phyloP scores from a whole-genome alignment of 2,797 vertebrate species.

The Hozukius guyotensis region DNA sequence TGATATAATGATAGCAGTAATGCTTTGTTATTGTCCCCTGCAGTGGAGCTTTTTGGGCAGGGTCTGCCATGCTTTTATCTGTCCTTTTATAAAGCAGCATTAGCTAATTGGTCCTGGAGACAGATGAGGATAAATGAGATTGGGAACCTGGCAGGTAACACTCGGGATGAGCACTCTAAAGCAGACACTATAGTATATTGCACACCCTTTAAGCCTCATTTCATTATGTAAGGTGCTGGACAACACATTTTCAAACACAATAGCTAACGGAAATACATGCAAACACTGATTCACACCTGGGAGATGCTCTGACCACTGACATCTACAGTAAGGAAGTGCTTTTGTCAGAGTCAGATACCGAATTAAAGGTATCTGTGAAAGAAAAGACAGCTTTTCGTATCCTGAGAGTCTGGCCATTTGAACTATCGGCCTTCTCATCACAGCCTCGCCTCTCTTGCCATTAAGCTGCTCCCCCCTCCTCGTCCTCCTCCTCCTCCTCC shows the following conservation, averaged over 20 bases:
- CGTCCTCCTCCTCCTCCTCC: neutral
- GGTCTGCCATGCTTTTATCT: constrained; percentile 16
- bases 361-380: constrained; percentile 4
- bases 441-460: constrained; percentile 34
- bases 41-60: constrained; percentile 9
- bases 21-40: constrained; percentile 13
- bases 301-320: constrained; percentile 14
- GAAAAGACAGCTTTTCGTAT: neutral
- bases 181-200: neutral
- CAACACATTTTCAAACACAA: constrained; percentile 2
- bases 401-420: constrained; percentile 17
- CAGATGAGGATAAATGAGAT: constrained; percentile 31
- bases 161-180: neutral
- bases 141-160: constrained; percentile 27
- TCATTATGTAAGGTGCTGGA: constrained; percentile 5
- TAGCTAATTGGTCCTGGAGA: constrained; percentile 55
- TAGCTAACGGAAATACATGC: neutral
- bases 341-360: neutral
- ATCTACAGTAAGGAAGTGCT: neutral
- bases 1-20: constrained; percentile 18
- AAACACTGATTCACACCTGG: neutral
- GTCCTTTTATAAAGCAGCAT: constrained; percentile 40
- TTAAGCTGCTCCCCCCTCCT: constrained; percentile 27
- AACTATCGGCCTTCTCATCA: constrained; percentile 43
- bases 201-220: neutral